Evolutionary conservation across 92 coral and sea anemone genomes (phyloP).

Genomic region (Hydrozoanthus gracilis): DNA sequence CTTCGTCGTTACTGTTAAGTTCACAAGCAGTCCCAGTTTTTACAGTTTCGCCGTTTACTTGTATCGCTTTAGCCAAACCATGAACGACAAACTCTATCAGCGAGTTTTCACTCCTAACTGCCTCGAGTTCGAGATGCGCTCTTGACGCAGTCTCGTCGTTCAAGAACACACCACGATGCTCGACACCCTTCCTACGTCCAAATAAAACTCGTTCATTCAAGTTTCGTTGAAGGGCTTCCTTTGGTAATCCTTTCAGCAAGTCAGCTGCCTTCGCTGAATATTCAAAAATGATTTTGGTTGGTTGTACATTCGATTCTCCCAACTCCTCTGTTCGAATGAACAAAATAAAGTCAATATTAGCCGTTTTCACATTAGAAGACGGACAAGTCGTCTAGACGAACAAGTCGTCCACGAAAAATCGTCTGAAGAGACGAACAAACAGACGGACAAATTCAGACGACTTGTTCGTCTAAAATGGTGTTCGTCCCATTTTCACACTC

Average conservation of each 20-base stretch:
- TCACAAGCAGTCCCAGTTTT: neutral
- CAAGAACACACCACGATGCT: slow-evolving; percentile 34
- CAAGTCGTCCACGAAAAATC: neutral
- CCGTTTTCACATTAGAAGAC: too few relatives aligned
- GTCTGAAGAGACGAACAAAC: too few relatives aligned
- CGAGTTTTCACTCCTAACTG: neutral
- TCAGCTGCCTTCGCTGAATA: slow-evolving; percentile 10
- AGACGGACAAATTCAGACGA: too few relatives aligned
- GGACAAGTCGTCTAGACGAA: too few relatives aligned
- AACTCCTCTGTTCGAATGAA: neutral
- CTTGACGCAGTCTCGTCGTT: slow-evolving; percentile 41
- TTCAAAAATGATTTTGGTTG: slow-evolving; percentile 22
- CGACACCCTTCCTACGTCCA: slow-evolving; percentile 28
- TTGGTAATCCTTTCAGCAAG: slow-evolving; percentile 37
- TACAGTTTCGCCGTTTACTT: neutral
- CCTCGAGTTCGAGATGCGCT: slow-evolving; percentile 27
- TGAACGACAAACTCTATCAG: slow-evolving; percentile 8
- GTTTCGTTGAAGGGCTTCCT: slow-evolving; percentile 9
- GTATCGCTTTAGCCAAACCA: slow-evolving; percentile 22
- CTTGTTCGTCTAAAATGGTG: too few relatives aligned
- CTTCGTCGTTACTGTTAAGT: slow-evolving; percentile 22
- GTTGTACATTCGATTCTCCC: neutral
- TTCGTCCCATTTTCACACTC: too few relatives aligned
- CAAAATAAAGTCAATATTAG: neutral
- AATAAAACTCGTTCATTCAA: neutral